Evolutionary conservation across 1,140 invertebrate genomes (phyloP).

Genomic region (Leptopilina clavipes): DNA sequence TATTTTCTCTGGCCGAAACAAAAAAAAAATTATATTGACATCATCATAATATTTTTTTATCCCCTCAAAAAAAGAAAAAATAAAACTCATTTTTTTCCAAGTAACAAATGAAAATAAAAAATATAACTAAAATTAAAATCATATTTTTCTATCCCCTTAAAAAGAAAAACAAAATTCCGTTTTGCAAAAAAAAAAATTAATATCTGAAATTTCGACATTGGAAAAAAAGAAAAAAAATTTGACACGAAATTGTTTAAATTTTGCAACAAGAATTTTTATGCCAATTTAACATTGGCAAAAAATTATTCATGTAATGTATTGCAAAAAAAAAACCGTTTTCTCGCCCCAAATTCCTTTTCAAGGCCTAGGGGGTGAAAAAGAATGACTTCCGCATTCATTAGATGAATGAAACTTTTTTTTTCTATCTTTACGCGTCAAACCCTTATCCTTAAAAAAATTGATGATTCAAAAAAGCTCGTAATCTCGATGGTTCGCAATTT

Average conservation of each 20-base stretch:
- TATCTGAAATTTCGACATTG: too few species aligned
- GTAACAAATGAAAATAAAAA: too few species aligned
- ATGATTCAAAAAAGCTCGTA: neutral
- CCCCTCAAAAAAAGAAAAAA: neutral
- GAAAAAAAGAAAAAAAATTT: too few species aligned
- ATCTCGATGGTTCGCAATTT: neutral
- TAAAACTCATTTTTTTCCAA: neutral
- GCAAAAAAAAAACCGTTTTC: neutral
- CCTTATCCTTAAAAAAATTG: neutral
- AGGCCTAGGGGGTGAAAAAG: neutral
- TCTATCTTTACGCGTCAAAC: neutral
- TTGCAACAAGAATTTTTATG: too few species aligned
- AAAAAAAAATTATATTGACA: neutral
- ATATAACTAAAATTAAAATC: too few species aligned
- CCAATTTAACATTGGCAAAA: neutral
- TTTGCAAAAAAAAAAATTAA: too few species aligned
- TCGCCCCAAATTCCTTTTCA: neutral
- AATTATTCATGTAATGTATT: neutral
- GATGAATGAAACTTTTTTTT: conserved; percentile 19
- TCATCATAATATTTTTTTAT: neutral
- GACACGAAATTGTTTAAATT: too few species aligned
- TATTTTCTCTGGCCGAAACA: conserved; percentile 18
- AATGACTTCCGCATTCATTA: conserved; percentile 10
- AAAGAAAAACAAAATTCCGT: too few species aligned
- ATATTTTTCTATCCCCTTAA: too few species aligned